Base-by-base conservation (phyloP, 2,888 invertebrate genomes). In the Ypsolopha sequella region DNA sequence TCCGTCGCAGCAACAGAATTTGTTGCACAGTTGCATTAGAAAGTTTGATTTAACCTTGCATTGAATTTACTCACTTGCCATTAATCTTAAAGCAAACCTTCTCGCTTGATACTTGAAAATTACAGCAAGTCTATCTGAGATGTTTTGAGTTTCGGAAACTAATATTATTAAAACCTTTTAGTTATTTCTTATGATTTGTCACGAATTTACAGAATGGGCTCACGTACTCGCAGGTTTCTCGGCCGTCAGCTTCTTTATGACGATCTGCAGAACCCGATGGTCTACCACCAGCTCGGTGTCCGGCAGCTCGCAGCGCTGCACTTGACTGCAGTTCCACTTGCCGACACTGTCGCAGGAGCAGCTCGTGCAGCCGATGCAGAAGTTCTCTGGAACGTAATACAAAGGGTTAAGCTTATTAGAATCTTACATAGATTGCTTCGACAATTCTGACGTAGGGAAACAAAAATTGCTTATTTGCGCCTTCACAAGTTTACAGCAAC, bases 351-450 rank as follows among this genome's bases (percentile, higher is more conserved):
- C 58, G 49, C 79, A 80, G 10, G 50, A 52, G 49, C 79, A 78
- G 1, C 51, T 56, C 33, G 56, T 62, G 54, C 79, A 79, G 14
- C 73, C 75, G 1, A 62, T 51, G 53, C 76, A 75, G 7, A 67
- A 58, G 54, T 76, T 78, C 0, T 74, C 79, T 78, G 56, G 9
- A 53, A 51, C 8, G 35, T 13, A 41, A 10, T 41, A 13, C 7
- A 41, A 24, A 24, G 4, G 24, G 24, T 24, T 11, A 11, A 7
- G 6, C n/a, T n/a, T n/a, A n/a, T n/a, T n/a, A n/a, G n/a, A n/a
- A n/a, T n/a, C n/a, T n/a, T n/a, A n/a, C n/a, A n/a, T n/a, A n/a
- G n/a, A n/a, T n/a, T n/a, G n/a, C n/a, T n/a, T n/a, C n/a, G n/a
- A n/a, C n/a, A n/a, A n/a, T n/a, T n/a, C n/a, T n/a, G n/a, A n/a